Base-by-base conservation (phyloP, 2,797 vertebrate species). In the Coracias cyanogaster region DNA sequence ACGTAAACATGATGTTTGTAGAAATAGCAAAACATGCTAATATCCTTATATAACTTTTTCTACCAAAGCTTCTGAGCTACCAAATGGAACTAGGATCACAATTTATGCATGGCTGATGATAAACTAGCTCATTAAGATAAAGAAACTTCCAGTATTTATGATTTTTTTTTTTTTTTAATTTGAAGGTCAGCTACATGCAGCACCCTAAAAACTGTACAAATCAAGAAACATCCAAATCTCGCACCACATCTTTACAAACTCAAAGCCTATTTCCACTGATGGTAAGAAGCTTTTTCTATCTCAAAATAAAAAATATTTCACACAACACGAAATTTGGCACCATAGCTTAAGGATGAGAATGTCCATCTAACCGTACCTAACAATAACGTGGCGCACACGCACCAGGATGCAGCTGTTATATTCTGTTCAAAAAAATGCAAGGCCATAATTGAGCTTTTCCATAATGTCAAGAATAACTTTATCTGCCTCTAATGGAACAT, bases 1-100 rank as follows among this genome's bases (percentile, higher is more conserved):
- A 66, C 16, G 39, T 52, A 43, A 85, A 76, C 1, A 0, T 0
- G 0, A 9, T 3, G 4, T 18, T 41, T 48, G n/a, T 3, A 51
- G 48, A 74, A 81, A 84, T 7, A 66, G 41, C 6, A 41, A 22
- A 54, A 82, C 22, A 45, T 10, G 24, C 10, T 7, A 26, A 55
- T 45, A 72, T 11, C 14, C n/a, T 76, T 65, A 33, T 1, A 14
- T 21, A 82, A 31, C 5, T 29, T 61, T 33, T 92, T 37, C 24
- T 54, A 62, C 16, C 17, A 61, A 13, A 54, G 60, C 15, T 77
- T 74, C 43, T 54, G n/a, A 82, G 35, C 24, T 62, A 66, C 11
- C 19, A 66, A 70, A 15, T 21, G 43, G 35, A 83, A 43, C 8
- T 20, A 15, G 10, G 21, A 78, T 64, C 54, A 78, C 9, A 81